A percentile compares a stretch with the other conserved stretches of the same genome.
Conservation (phyloP, 2,113 vertebrate species). For the Labeo rohita region DNA sequence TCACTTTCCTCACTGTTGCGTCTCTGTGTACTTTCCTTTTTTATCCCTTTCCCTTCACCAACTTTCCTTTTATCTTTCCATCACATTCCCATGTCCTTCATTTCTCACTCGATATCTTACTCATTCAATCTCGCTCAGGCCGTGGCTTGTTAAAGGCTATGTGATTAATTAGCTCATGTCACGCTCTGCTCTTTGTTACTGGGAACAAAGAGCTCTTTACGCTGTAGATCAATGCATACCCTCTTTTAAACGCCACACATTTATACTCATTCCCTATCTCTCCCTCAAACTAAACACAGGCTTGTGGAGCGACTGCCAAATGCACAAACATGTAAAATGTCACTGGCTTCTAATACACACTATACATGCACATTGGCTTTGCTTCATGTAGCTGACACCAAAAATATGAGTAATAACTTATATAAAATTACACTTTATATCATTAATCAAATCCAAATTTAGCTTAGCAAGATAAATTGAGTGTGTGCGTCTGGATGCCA, state of each 20-base stretch:
- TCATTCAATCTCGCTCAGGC: constrained; percentile 15
- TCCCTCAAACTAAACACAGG: constrained; percentile 14
- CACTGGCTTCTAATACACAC: not conserved
- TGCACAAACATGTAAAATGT: not conserved
- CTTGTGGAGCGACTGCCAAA: not conserved
- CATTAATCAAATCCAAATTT: constrained; percentile 4
- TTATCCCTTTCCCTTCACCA: not conserved
- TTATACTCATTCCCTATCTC: constrained; percentile 7
- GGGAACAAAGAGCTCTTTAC: constrained; percentile 36
- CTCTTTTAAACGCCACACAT: constrained; percentile 3
- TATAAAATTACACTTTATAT: not conserved
- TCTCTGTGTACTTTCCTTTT: not conserved
- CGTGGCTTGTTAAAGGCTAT: constrained; percentile 22
- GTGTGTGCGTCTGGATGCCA: not conserved
- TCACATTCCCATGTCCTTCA: constrained; percentile 28
- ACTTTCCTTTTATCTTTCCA: constrained; percentile 18
- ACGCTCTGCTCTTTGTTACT: constrained; percentile 27
- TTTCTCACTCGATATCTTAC: constrained; percentile 11
- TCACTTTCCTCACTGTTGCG: not conserved
- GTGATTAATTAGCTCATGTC: constrained; percentile 41
- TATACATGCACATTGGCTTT: not conserved
- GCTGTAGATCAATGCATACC: constrained; percentile 2
- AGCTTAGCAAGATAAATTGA: not conserved
- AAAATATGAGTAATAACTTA: not conserved
- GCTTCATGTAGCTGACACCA: not conserved